These are phyloP conservation scores for Thaleichthys pacificus DNA, from an alignment of 2,797 vertebrate species.

Conservation along the genomic window DNA sequence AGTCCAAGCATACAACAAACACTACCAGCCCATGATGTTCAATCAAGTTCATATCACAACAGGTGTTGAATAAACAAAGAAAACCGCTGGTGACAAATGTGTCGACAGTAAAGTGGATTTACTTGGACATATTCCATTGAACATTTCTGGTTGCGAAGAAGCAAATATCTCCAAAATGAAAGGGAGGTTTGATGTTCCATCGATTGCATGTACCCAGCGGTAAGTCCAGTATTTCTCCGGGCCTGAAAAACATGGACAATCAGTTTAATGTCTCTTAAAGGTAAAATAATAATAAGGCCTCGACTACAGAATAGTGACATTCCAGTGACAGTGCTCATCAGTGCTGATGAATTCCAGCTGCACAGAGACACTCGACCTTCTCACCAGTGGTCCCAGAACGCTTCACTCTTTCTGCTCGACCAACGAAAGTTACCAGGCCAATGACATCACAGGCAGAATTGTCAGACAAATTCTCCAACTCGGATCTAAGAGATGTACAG, in stretches of 20 bases:
- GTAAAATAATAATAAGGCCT: not conserved
- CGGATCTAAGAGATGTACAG: conserved; percentile 58
- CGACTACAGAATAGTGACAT: too few relatives aligned
- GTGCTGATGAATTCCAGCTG: not conserved
- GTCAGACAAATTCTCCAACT: conserved; percentile 73
- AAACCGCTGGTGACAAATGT: not conserved
- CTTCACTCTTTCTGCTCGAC: conserved; percentile 83
- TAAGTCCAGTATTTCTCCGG: conserved; percentile 89
- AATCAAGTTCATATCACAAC: not conserved
- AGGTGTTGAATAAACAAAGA: not conserved
- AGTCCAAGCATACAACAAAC: not conserved
- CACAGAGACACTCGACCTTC: not conserved
- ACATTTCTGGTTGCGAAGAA: conserved; percentile 89
- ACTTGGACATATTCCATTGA: conserved; percentile 84
- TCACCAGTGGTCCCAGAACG: conserved; percentile 77
- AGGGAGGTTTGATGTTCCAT: conserved; percentile 82
- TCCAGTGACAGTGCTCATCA: too few relatives aligned
- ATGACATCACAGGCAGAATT: conserved; percentile 85
- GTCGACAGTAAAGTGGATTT: conserved; percentile 26
- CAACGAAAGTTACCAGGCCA: conserved; percentile 88
- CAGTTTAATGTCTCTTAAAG: not conserved
- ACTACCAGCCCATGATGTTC: not conserved
- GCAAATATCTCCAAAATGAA: conserved; percentile 92
- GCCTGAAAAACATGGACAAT: conserved; percentile 59
- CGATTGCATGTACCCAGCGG: conserved; percentile 87